Evolutionary conservation across 2,797 vertebrate genomes (phyloP).

Genomic region (Florisuga fusca): DNA sequence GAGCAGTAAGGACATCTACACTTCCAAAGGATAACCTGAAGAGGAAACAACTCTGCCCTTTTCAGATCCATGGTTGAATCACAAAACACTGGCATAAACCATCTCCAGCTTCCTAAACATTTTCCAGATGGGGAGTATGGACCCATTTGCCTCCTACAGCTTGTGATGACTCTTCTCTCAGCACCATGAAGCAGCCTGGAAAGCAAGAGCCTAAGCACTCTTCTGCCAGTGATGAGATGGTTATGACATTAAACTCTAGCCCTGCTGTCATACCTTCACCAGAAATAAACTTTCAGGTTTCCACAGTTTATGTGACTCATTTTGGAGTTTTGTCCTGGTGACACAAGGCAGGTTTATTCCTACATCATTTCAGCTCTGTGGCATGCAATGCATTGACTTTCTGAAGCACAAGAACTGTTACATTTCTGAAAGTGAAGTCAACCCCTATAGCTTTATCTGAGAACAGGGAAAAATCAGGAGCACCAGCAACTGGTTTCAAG

Average conservation of each 20-base stretch:
- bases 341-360: not conserved
- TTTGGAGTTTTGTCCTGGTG: not conserved
- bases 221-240: not conserved
- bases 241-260: not conserved
- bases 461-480: not conserved
- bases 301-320: not conserved
- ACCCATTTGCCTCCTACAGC: not conserved
- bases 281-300: not conserved
- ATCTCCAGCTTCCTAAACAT: not conserved
- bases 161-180: not conserved
- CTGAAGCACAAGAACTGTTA: not conserved
- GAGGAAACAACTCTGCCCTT: not conserved
- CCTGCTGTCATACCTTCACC: rapidly evolving
- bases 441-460: not conserved
- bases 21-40: not conserved
- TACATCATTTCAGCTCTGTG: not conserved
- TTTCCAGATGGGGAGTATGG: not conserved
- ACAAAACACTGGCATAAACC: not conserved
- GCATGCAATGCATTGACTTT: not conserved
- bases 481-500: not conserved
- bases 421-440: not conserved
- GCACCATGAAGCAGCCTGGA: not conserved
- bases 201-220: not conserved
- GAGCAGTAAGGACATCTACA: not conserved
- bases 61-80: not conserved